Percentiles rank a stretch among this genome's conserved stretches.
Conservation (phyloP, 2,888 invertebrate genomes). For the Andrena trimmerana region DNA sequence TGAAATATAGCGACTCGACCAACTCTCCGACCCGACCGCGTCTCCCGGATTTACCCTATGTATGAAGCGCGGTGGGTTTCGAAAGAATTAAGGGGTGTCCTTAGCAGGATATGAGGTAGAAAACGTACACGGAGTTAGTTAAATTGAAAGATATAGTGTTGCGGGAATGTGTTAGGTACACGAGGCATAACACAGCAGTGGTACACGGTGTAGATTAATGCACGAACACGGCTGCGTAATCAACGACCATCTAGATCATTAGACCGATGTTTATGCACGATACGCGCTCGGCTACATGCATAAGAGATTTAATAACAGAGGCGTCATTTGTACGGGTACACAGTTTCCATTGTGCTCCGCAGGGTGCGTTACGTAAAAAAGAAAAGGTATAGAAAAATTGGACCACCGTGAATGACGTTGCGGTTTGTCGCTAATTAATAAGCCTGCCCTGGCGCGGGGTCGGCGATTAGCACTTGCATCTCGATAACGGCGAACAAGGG, state of each 20-base stretch:
- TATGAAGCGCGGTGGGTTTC: too few relatives aligned
- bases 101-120: background rate
- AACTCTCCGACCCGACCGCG: too few relatives aligned
- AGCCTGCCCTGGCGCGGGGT: background rate
- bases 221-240: slow-evolving; percentile 52
- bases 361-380: slow-evolving; percentile 36
- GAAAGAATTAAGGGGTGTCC: too few relatives aligned
- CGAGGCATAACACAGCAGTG: slow-evolving; percentile 14
- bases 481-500: slow-evolving; percentile 1
- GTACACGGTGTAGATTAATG: slow-evolving; percentile 50
- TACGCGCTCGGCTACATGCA: slow-evolving; percentile 42
- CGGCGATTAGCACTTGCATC: slow-evolving; percentile 29
- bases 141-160: background rate
- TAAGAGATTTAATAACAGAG: slow-evolving; percentile 58
- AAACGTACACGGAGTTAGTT: background rate
- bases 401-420: slow-evolving; percentile 41
- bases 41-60: too few relatives aligned
- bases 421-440: slow-evolving; percentile 53
- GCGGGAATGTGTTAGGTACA: background rate
- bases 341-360: slow-evolving; percentile 28
- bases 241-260: slow-evolving; percentile 61
- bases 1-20: too few relatives aligned
- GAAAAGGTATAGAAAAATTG: background rate
- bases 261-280: slow-evolving; percentile 59
- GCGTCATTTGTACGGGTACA: slow-evolving; percentile 40